These are phyloP conservation scores for Xestia c-nigrum DNA, from an alignment of 2,888 invertebrate genomes.

Conservation along the genomic window DNA sequence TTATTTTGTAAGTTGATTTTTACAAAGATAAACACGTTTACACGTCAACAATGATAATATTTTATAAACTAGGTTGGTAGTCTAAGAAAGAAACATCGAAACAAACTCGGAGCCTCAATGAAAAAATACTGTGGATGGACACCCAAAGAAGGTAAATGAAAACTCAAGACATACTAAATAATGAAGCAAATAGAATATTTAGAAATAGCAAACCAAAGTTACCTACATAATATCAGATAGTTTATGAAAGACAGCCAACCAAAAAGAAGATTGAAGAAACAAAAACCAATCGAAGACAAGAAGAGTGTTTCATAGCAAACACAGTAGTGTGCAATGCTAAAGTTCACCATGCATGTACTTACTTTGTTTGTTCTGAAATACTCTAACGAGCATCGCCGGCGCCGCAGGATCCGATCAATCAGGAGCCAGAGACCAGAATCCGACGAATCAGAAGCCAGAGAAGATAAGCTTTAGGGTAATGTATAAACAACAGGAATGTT, in stretches of 20 bases:
- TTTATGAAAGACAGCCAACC: background rate
- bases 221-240: background rate
- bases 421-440: slow-evolving; percentile 54
- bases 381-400: slow-evolving; percentile 73
- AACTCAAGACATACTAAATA: background rate
- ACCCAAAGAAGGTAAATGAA: background rate
- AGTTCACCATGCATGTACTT: slow-evolving; percentile 89
- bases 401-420: slow-evolving; percentile 7
- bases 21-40: background rate
- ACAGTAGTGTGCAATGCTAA: slow-evolving; percentile 91
- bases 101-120: too few species aligned
- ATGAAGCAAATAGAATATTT: background rate
- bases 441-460: slow-evolving; percentile 55
- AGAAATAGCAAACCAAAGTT: too few species aligned
- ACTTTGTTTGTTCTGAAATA: slow-evolving; percentile 90
- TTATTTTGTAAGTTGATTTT: background rate
- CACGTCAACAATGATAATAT: background rate
- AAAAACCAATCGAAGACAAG: slow-evolving; percentile 50
- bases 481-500: slow-evolving; percentile 91
- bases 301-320: slow-evolving; percentile 89
- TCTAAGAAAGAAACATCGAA: background rate
- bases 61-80: background rate
- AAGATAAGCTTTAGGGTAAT: slow-evolving; percentile 84
- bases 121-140: background rate
- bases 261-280: slow-evolving; percentile 12